phyloP scores from a whole-genome alignment of 2,888 invertebrate genomes.

The Parnassius smintheus region DNA sequence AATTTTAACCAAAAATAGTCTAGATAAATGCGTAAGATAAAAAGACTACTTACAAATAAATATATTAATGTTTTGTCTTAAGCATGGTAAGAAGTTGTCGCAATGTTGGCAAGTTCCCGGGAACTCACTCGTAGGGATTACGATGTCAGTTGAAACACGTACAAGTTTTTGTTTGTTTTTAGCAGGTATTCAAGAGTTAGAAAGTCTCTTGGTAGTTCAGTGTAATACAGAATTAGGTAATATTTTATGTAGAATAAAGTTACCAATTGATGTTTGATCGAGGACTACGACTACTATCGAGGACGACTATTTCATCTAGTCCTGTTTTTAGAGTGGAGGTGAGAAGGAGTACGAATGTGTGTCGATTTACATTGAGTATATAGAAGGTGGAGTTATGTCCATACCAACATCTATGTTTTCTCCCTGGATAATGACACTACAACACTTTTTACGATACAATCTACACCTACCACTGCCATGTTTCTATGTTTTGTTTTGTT shows the following conservation, averaged over 20 bases:
- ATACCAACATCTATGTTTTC: too few relatives aligned
- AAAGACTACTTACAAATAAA: slow-evolving; percentile 11
- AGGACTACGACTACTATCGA: too few relatives aligned
- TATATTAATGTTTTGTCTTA: slow-evolving; percentile 7
- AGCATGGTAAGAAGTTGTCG: slow-evolving; percentile 15
- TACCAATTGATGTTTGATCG: too few relatives aligned
- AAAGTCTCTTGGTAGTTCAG: slow-evolving; percentile 6
- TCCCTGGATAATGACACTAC: too few relatives aligned
- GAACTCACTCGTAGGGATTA: slow-evolving; percentile 16
- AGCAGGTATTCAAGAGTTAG: slow-evolving; percentile 8
- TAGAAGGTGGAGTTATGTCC: too few relatives aligned
- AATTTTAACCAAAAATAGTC: slow-evolving; percentile 3
- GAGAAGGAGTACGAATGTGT: too few relatives aligned
- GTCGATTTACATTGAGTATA: too few relatives aligned
- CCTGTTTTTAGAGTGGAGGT: too few relatives aligned
- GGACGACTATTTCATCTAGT: too few relatives aligned
- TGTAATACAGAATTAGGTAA: not conserved
- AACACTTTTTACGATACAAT: too few relatives aligned
- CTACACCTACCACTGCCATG: too few relatives aligned
- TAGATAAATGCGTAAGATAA: slow-evolving; percentile 11
- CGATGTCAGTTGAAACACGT: slow-evolving; percentile 19
- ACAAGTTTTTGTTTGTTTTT: slow-evolving; percentile 23
- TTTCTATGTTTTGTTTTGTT: too few relatives aligned
- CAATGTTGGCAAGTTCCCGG: slow-evolving; percentile 15
- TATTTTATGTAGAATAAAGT: not conserved